phyloP scores from a whole-genome alignment of 2,888 invertebrate genomes.

The Leucophenga montana region DNA sequence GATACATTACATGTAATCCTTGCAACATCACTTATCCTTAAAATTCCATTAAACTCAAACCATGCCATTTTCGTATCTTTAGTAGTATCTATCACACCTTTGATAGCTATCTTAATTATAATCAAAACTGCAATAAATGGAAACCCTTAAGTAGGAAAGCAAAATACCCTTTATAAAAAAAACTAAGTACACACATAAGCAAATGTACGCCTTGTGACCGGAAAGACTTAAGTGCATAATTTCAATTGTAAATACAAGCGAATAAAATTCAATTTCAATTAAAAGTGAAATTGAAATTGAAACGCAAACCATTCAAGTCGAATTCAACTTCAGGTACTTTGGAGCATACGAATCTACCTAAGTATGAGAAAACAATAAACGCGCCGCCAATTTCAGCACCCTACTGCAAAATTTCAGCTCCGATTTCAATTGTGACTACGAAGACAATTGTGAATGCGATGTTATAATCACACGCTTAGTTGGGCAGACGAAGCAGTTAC shows the following conservation, averaged over 20 bases:
- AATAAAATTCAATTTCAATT: slow-evolving; percentile 24
- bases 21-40: too few species aligned
- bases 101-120: slow-evolving; percentile 18
- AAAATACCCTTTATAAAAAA: not conserved
- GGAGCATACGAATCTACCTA: too few species aligned
- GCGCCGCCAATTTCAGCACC: not conserved
- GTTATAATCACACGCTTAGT: slow-evolving; percentile 22
- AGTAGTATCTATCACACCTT: slow-evolving; percentile 19
- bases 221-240: slow-evolving; percentile 26
- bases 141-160: not conserved
- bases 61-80: not conserved
- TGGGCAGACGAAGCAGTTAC: slow-evolving; percentile 12
- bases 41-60: too few species aligned
- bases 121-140: not conserved
- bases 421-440: not conserved
- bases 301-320: slow-evolving; percentile 17
- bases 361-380: slow-evolving; percentile 15
- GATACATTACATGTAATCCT: too few species aligned
- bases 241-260: slow-evolving; percentile 12
- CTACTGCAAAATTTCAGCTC: not conserved
- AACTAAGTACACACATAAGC: not conserved
- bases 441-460: slow-evolving; percentile 7
- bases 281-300: slow-evolving; percentile 21
- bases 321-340: too few species aligned
- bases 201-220: not conserved